Conservation (phyloP, 1,140 invertebrate species). For the Homarus americanus region DNA sequence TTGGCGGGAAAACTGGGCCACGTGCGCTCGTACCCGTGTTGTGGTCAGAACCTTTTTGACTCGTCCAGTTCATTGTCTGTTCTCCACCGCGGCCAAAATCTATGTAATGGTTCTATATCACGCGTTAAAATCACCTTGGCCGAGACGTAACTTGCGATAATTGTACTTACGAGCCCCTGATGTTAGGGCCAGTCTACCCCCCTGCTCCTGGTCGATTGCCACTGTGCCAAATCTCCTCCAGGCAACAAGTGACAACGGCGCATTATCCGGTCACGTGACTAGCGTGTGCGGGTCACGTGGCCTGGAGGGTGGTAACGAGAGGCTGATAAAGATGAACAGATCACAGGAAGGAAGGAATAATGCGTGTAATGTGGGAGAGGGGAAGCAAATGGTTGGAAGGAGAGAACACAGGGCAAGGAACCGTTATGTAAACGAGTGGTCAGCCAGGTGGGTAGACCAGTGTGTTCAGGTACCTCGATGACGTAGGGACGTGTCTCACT, state of each 20-base stretch:
- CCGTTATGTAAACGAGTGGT: no score
- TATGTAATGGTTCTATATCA: constrained; percentile 44
- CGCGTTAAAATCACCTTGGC: constrained; percentile 29
- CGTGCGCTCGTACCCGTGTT: constrained; percentile 11
- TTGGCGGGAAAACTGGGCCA: constrained; percentile 49
- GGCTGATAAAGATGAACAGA: constrained; percentile 62
- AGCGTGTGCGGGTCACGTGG: constrained; percentile 40
- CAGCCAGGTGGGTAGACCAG: no score
- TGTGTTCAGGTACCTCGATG: no score
- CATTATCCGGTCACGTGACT: constrained; percentile 45
- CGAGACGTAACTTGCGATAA: neutral
- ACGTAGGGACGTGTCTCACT: no score
- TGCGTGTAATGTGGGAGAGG: constrained; percentile 29
- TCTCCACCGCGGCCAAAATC: constrained; percentile 12
- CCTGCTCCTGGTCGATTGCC: neutral
- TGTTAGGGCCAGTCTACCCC: neutral
- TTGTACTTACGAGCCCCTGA: neutral
- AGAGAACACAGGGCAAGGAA: no score
- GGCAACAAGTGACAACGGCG: constrained; percentile 64
- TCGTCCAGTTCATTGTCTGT: constrained; percentile 38
- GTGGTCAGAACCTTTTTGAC: constrained; percentile 54
- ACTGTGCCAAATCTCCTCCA: constrained; percentile 2
- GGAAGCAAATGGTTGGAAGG: neutral
- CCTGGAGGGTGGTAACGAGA: constrained; percentile 59
- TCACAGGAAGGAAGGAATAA: constrained; percentile 57